Conservation (phyloP, 2,888 invertebrate species). For the Scaptomyza tumidula region DNA sequence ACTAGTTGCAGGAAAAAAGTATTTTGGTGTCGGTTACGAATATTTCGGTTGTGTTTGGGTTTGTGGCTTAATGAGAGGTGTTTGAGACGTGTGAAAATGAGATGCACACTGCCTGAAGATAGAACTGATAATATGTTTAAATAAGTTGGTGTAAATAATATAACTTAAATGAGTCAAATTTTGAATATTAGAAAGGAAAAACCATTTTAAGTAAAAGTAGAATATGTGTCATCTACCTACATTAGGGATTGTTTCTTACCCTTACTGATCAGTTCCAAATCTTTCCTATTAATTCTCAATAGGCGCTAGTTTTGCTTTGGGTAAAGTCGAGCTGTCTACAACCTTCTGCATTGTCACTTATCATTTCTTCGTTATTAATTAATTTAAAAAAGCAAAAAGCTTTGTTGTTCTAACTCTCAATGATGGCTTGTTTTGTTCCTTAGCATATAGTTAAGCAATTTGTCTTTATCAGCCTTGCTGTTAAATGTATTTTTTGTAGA, state of each 20-base stretch:
- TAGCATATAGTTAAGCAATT: too few species aligned
- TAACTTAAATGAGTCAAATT: too few species aligned
- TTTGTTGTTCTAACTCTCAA: too few species aligned
- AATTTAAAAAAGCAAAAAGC: too few species aligned
- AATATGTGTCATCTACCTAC: neutral
- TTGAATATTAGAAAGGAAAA: neutral
- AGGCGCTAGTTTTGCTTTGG: neutral
- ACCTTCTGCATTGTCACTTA: too few species aligned
- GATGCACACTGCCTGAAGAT: neutral
- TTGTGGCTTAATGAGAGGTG: conserved; percentile 33
- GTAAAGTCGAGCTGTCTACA: neutral
- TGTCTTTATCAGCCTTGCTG: too few species aligned
- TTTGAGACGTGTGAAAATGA: conserved; percentile 23
- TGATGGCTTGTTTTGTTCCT: too few species aligned
- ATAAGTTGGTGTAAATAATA: neutral
- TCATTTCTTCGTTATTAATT: too few species aligned
- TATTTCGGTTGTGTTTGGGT: conserved; percentile 6
- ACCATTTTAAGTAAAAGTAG: neutral
- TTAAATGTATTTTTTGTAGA: conserved; percentile 5
- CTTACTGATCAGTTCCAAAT: neutral
- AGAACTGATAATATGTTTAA: neutral
- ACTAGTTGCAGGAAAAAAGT: conserved; percentile 41
- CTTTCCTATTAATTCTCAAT: neutral
- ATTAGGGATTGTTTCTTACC: neutral
- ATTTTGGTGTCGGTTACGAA: conserved; percentile 25